Base-by-base conservation (phyloP, 2,797 vertebrate species). In the Characodon lateralis region DNA sequence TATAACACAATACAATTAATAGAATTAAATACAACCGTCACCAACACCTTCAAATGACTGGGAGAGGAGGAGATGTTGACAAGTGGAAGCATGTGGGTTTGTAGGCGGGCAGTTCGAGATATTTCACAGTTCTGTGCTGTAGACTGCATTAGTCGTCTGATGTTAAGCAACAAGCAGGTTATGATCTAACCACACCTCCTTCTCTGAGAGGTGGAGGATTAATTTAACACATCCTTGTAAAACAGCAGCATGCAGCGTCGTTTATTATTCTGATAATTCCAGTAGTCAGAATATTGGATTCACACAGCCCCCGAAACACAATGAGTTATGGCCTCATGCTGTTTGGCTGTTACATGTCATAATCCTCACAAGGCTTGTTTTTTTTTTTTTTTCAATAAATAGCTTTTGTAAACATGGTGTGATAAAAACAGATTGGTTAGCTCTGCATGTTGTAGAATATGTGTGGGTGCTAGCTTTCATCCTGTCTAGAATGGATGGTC, bases 51-150 rank as follows among this genome's bases (percentile, higher is more conserved):
- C 78, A 28, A 73, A 88, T 82, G 76, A 76, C 75, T 88, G 89
- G 86, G 89, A 90, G 89, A 80, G 59, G 73, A 90, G 89, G 90
- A 91, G 89, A 72, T 71, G 77, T 83, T 85, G 93, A 93, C 92
- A 94, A 90, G 93, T 93, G 79, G 85, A 89, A 88, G 89, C 89
- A 91, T 82, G 88, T 88, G 81, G 78, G 89, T 88, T 87, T 87
- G 71, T 74, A 76, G 80, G 74, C 72, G 72, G 79, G 78, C 82
- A 81, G 78, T 81, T 83, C 78, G 77, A 83, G 73, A 80, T 68
- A 65, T 83, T 88, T 87, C 81, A 82, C 73, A 84, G 75, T 81
- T 88, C 74, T 82, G 16, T 50, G 75, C 83, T 69, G 51, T 70
- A 56, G 58, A 20, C 71, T 46, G 31, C 75, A 74, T 85, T 82